Conservation (phyloP, 1,140 invertebrate genomes). For the Bombus confusus region DNA sequence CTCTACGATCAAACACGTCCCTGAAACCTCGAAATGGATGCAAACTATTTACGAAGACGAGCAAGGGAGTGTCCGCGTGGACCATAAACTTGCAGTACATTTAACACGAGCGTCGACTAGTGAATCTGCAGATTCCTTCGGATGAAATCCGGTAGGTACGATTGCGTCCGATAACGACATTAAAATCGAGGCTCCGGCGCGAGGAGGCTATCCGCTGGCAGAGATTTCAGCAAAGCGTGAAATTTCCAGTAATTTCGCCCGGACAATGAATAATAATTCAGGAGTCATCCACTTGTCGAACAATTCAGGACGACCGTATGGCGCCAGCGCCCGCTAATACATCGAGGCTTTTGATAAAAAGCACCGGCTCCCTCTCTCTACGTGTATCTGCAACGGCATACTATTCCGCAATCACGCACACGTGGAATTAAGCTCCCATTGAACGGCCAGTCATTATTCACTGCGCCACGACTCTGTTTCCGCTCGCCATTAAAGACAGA, state of each 20-base stretch:
- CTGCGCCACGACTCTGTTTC: slow-evolving; percentile 34
- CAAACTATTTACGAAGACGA: neutral
- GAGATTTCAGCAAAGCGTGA: slow-evolving; percentile 21
- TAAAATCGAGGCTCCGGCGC: neutral
- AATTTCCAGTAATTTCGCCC: slow-evolving; percentile 43
- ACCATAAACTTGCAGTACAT: neutral
- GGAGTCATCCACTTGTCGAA: slow-evolving; percentile 36
- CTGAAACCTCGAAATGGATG: neutral
- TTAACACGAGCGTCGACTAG: neutral
- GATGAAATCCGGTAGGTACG: neutral
- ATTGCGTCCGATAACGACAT: neutral
- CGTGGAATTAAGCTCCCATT: slow-evolving; percentile 50
- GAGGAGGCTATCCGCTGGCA: neutral
- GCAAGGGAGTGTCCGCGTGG: too few species aligned
- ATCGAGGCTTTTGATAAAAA: slow-evolving; percentile 41
- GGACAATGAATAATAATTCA: slow-evolving; percentile 45
- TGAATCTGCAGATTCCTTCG: neutral
- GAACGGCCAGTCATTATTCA: slow-evolving; percentile 57
- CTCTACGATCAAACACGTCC: neutral
- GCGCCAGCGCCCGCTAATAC: slow-evolving; percentile 28
- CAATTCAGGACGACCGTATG: slow-evolving; percentile 25
- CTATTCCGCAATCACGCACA: slow-evolving; percentile 42
- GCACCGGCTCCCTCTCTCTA: neutral
- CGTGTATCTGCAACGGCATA: slow-evolving; percentile 30
- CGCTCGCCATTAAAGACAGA: slow-evolving; percentile 17